Conservation (phyloP, 1,140 invertebrate genomes). For the Megathymus violae region DNA sequence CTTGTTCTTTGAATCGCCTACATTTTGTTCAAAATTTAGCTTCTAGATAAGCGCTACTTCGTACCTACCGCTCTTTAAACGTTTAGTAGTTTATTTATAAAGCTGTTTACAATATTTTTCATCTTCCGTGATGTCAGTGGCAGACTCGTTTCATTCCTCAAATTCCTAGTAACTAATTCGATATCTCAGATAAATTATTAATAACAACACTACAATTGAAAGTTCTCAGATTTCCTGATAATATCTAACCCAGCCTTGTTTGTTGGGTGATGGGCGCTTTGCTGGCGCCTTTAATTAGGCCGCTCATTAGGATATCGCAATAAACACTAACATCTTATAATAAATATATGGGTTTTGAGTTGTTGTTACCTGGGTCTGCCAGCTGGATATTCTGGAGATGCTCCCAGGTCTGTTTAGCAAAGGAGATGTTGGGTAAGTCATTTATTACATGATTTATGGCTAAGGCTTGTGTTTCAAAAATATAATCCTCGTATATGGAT, state of each 20-base stretch:
- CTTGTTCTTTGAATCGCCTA: constrained; percentile 36
- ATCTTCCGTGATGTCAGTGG: background rate
- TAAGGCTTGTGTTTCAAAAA: constrained; percentile 25
- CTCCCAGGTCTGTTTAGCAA: constrained; percentile 18
- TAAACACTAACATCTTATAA: constrained; percentile 30
- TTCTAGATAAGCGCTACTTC: constrained; percentile 41
- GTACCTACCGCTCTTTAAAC: constrained; percentile 36
- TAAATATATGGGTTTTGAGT: constrained; percentile 19
- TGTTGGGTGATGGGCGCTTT: constrained; percentile 15
- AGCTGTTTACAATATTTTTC: constrained; percentile 41
- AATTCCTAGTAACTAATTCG: constrained; percentile 53
- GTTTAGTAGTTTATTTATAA: constrained; percentile 25
- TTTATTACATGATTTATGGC: constrained; percentile 24
- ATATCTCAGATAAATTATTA: constrained; percentile 19
- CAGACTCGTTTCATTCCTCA: constrained; percentile 42
- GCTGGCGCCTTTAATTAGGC: background rate
- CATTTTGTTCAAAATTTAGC: constrained; percentile 19
- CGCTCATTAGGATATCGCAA: constrained; percentile 17
- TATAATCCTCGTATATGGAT: constrained; percentile 33
- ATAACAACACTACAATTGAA: constrained; percentile 15
- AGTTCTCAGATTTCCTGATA: constrained; percentile 13
- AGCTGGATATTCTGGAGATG: constrained; percentile 18
- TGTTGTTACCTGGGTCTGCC: constrained; percentile 30
- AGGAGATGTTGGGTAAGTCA: constrained; percentile 33
- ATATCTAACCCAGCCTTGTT: constrained; percentile 8